Percentiles rank a stretch among this genome's conserved stretches.
Conservation (phyloP, 2,797 vertebrate species). For the Epinephelus coioides region DNA sequence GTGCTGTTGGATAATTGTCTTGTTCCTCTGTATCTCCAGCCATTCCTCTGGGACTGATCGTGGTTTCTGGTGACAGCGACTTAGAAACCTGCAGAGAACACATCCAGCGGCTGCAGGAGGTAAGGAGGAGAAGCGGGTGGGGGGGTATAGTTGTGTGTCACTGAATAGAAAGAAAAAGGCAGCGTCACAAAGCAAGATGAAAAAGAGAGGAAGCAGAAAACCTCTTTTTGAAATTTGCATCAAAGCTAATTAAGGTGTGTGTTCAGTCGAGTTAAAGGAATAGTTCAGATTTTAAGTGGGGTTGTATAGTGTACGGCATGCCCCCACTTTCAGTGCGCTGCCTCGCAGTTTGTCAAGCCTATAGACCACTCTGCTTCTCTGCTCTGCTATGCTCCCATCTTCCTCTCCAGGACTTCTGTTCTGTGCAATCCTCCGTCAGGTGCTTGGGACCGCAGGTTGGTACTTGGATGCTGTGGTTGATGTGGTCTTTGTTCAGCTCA, state of each 20-base stretch:
- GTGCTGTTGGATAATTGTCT: constrained; percentile 68
- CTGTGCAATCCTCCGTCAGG: constrained; percentile 44
- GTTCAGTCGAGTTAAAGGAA: background rate
- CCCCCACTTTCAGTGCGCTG: background rate
- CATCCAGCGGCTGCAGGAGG: constrained; percentile 94
- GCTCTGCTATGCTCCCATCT: constrained; percentile 25
- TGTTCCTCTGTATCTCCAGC: constrained; percentile 84
- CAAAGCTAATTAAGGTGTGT: constrained; percentile 25
- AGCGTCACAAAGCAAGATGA: constrained; percentile 5
- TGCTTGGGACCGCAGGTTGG: constrained; percentile 67
- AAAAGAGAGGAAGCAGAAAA: background rate
- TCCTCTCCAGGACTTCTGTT: constrained; percentile 72
- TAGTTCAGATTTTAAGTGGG: too few relatives aligned
- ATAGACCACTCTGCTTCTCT: constrained; percentile 17
- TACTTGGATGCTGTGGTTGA: constrained; percentile 29
- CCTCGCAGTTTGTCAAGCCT: background rate
- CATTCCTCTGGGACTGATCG: constrained; percentile 93
- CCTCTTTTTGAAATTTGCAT: background rate
- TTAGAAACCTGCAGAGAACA: constrained; percentile 93
- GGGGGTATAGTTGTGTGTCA: constrained; percentile 3
- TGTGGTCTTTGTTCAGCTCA: constrained; percentile 34
- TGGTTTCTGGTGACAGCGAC: constrained; percentile 95
- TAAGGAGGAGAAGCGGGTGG: constrained; percentile 68
- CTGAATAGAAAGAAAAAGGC: background rate
- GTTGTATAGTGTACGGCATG: too few relatives aligned